Evolutionary conservation across 2,113 vertebrate genomes (phyloP).

Genomic region (Eudorcas thomsonii): DNA sequence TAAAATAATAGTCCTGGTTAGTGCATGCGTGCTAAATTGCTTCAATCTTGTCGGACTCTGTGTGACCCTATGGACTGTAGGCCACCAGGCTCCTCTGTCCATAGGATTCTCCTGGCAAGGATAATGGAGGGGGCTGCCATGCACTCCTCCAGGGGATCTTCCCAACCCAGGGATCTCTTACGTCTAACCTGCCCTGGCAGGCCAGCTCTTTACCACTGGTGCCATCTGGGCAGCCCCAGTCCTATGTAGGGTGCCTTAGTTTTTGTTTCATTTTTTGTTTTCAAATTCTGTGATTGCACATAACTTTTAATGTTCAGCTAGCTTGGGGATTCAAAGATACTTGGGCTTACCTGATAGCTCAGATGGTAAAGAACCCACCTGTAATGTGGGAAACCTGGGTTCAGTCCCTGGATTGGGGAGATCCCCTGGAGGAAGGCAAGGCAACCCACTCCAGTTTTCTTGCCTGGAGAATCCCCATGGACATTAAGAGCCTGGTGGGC

Average conservation of each 20-base stretch:
- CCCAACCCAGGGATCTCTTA: not conserved
- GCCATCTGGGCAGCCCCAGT: not conserved
- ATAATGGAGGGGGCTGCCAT: not conserved
- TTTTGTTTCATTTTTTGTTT: not conserved
- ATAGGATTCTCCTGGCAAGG: not conserved
- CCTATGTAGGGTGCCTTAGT: not conserved
- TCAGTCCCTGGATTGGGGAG: not conserved
- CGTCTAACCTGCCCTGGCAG: not conserved
- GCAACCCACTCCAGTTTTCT: not conserved
- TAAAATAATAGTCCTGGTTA: not conserved
- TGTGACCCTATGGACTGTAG: not conserved
- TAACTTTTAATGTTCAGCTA: not conserved
- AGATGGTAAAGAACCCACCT: not conserved
- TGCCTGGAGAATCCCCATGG: not conserved
- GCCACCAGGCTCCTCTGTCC: not conserved
- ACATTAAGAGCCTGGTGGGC: not conserved
- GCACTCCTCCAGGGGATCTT: not conserved
- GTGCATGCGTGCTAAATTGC: not conserved
- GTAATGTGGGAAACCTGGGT: not conserved
- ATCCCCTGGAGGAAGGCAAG: not conserved
- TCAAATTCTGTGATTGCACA: not conserved
- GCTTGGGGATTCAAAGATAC: not conserved
- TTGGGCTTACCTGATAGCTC: not conserved
- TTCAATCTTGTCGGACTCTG: accelerated
- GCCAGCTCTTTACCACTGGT: not conserved